phyloP scores from a whole-genome alignment of 2,113 vertebrate genomes.

The Festucalex cinctus region DNA sequence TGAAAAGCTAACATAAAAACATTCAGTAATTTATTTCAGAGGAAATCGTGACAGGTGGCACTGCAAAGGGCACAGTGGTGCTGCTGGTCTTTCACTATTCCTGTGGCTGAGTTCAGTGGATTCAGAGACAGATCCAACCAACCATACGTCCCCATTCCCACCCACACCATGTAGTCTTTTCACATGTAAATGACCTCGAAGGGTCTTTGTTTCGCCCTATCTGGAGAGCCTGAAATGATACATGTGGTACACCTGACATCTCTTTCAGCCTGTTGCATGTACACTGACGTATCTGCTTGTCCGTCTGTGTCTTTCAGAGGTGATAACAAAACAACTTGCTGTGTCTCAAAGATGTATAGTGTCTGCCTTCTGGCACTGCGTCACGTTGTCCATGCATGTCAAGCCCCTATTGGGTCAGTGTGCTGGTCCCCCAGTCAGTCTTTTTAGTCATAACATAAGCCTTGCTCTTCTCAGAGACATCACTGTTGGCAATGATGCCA shows the following conservation, averaged over 20 bases:
- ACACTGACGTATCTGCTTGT: constrained; percentile 14
- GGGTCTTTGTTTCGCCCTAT: constrained; percentile 60
- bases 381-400: constrained; percentile 4
- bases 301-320: constrained; percentile 29
- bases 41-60: not conserved
- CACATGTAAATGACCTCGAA: constrained; percentile 55
- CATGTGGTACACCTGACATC: constrained; percentile 48
- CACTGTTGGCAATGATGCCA: constrained; percentile 41
- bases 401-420: constrained; percentile 11
- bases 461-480: constrained; percentile 24
- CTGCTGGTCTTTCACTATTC: constrained; percentile 9
- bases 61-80: not conserved
- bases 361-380: constrained; percentile 15
- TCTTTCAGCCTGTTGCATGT: constrained; percentile 30
- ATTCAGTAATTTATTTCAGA: not conserved
- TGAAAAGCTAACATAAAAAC: not conserved
- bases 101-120: constrained; percentile 23
- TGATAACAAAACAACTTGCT: constrained; percentile 61
- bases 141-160: constrained; percentile 34
- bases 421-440: constrained; percentile 15
- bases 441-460: constrained; percentile 33
- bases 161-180: constrained; percentile 56
- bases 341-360: constrained; percentile 3
- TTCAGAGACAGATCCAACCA: constrained; percentile 33
- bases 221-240: constrained; percentile 40